These are phyloP conservation scores for Elanus axillaris DNA, from an alignment of 2,113 vertebrate species.

Conservation along the genomic window DNA sequence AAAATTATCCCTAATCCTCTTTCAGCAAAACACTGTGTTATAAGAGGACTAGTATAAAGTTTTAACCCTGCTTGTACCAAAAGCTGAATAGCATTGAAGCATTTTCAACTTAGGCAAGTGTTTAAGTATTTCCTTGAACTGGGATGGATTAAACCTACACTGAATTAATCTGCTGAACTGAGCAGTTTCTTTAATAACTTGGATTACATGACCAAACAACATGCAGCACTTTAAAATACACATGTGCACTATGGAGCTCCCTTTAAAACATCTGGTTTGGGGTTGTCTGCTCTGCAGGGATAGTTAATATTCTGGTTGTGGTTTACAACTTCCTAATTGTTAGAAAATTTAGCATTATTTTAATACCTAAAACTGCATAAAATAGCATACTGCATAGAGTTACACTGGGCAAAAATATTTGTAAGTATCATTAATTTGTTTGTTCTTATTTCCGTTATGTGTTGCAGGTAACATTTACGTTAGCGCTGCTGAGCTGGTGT, in stretches of 20 bases:
- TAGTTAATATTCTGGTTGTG: neutral
- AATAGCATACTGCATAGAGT: neutral
- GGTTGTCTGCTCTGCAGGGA: neutral
- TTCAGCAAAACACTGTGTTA: neutral
- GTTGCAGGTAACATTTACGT: constrained; percentile 51
- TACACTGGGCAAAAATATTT: neutral
- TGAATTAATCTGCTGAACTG: neutral
- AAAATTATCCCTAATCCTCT: neutral
- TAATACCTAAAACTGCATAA: neutral
- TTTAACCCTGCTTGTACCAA: neutral
- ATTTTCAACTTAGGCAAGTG: neutral
- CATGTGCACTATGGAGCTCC: neutral
- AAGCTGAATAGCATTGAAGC: fast-evolving
- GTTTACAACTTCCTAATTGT: neutral
- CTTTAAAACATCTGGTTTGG: neutral
- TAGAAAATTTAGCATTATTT: neutral
- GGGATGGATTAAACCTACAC: neutral
- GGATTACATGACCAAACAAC: neutral
- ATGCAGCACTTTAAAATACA: neutral
- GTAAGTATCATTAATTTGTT: neutral
- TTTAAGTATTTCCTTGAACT: neutral
- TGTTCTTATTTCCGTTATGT: neutral
- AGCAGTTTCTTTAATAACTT: neutral
- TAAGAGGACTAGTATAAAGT: neutral
- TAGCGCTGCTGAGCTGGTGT: constrained; percentile 66